Conservation (phyloP, 2,797 vertebrate genomes). For the Melanotaenia boesemani region DNA sequence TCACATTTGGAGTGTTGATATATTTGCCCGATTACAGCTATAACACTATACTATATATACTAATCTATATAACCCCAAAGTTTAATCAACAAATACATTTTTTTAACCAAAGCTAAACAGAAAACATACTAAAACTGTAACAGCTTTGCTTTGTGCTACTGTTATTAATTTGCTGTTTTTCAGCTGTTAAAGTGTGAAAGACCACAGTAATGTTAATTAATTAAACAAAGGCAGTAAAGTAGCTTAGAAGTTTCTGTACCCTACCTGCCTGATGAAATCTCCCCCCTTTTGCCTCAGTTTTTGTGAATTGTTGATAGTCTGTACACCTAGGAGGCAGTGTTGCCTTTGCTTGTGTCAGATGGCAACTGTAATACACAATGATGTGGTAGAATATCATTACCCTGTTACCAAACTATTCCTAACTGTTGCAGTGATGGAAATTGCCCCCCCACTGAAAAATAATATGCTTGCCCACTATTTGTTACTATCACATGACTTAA, state of each 20-base stretch:
- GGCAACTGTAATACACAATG: conserved; percentile 38
- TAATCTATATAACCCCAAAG: neutral
- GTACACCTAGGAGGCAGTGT: conserved; percentile 82
- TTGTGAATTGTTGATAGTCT: conserved; percentile 31
- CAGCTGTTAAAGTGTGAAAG: conserved; percentile 13
- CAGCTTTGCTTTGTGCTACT: neutral
- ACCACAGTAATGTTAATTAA: conserved; percentile 15
- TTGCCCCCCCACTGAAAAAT: neutral
- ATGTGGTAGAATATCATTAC: conserved; percentile 65
- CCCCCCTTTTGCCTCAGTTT: conserved; percentile 7
- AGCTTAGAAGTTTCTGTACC: conserved; percentile 20
- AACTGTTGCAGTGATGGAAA: conserved; percentile 26
- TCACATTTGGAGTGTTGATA: conserved; percentile 11
- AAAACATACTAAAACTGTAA: neutral
- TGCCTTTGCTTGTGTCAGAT: conserved; percentile 69
- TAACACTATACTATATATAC: too few species aligned
- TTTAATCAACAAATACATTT: neutral
- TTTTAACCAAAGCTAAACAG: neutral
- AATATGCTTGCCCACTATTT: neutral
- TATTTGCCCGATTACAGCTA: neutral
- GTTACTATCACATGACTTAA: conserved; percentile 9
- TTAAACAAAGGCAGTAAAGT: conserved; percentile 7
- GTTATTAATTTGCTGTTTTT: conserved; percentile 7
- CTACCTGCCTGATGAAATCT: conserved; percentile 32
- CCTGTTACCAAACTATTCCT: conserved; percentile 21